Conservation (phyloP, 2,888 invertebrate species). For the Meloe dianella region DNA sequence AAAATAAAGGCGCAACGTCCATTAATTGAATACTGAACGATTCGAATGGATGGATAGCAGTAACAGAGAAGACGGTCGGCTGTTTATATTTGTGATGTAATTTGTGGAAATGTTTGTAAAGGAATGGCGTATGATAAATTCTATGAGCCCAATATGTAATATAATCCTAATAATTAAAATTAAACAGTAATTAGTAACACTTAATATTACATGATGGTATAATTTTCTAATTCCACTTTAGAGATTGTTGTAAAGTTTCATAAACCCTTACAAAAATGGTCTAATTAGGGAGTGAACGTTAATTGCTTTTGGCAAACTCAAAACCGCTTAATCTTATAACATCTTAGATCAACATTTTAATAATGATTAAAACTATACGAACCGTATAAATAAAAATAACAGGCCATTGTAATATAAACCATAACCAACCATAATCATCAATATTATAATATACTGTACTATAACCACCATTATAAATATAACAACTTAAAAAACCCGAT, state of each 20-base stretch:
- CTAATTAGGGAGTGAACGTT: constrained; percentile 2
- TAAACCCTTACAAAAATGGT: background rate
- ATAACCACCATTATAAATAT: constrained; percentile 71
- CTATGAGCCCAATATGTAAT: constrained; percentile 72
- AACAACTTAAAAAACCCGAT: constrained; percentile 69
- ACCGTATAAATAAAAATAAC: constrained; percentile 70
- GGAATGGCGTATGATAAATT: constrained; percentile 70
- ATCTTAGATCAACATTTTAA: constrained; percentile 20
- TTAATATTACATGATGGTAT: background rate
- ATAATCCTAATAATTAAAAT: constrained; percentile 63
- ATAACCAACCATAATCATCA: constrained; percentile 67
- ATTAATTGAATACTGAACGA: constrained; percentile 69
- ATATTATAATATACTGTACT: constrained; percentile 70
- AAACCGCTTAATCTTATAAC: constrained; percentile 8
- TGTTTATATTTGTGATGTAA: constrained; percentile 78
- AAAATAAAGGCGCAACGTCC: constrained; percentile 67
- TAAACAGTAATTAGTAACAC: constrained; percentile 3
- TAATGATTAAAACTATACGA: constrained; percentile 42
- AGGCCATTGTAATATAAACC: constrained; percentile 71
- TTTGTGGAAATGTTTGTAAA: constrained; percentile 77
- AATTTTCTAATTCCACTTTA: constrained; percentile 14
- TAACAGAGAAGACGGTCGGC: constrained; percentile 77
- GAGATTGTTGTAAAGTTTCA: constrained; percentile 10
- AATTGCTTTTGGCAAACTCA: constrained; percentile 6
- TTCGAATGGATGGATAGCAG: constrained; percentile 77